These are phyloP conservation scores for Lichenostomus cassidix DNA, from an alignment of 2,113 vertebrate species.

Conservation along the genomic window DNA sequence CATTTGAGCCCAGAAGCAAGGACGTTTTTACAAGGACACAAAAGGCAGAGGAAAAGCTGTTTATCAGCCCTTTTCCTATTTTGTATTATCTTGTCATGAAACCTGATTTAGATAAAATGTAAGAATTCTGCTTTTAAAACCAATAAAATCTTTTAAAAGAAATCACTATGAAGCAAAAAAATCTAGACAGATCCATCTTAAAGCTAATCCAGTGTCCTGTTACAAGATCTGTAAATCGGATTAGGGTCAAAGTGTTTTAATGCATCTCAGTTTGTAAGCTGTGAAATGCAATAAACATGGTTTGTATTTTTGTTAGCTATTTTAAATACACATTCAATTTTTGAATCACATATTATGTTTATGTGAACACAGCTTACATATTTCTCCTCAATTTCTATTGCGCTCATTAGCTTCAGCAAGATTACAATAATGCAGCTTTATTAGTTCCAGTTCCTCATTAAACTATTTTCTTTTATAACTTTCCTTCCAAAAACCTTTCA, in stretches of 20 bases:
- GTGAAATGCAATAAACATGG: not conserved
- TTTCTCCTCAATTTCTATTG: not conserved
- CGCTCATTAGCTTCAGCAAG: not conserved
- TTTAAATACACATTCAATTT: not conserved
- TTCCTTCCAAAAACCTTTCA: not conserved
- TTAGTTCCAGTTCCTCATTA: not conserved
- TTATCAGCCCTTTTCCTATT: not conserved
- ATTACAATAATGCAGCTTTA: not conserved
- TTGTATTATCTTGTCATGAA: not conserved
- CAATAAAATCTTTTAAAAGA: not conserved
- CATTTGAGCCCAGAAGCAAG: not conserved
- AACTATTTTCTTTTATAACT: not conserved
- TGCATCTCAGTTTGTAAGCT: not conserved
- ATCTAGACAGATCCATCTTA: not conserved
- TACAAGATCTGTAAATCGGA: not conserved
- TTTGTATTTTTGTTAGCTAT: not conserved
- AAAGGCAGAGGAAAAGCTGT: not conserved
- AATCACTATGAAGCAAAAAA: not conserved
- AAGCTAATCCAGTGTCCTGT: not conserved
- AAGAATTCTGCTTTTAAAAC: not conserved
- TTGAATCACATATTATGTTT: not conserved
- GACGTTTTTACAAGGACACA: not conserved
- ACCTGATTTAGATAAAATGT: not conserved
- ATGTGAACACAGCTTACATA: not conserved
- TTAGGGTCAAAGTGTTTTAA: not conserved